Evolutionary conservation across 1,140 invertebrate genomes (phyloP), one percentile per base, ranked within the genome.

Genomic region (Drosophila subpulchrella): DNA sequence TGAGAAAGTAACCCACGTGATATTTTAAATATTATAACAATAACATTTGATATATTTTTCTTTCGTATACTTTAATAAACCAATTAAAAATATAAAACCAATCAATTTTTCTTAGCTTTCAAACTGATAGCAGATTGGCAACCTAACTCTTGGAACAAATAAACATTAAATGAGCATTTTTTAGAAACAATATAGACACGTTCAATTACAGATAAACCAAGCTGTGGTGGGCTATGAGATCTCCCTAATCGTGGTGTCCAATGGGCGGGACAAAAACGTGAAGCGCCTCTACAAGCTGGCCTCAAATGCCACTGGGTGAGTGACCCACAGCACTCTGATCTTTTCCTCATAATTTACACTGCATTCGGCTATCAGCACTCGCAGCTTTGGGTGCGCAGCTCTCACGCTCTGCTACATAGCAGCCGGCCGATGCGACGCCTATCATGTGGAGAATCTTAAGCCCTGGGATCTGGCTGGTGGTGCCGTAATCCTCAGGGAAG

Each of bases 321-420:
- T 73, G 50, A 46, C 32, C 47, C 20, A 36, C 1, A 68, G 38
- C 53, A 46, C 48, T 46, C 12, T 46, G 7, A 53, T 68, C 30
- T 32, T n/a, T 27, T 6, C n/a, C 39, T 20, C 10, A 46, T 44
- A 20, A 36, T 20, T 39, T 44, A 53, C 32, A 13, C 24, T 39
- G 13, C 32, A 17, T 59, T 51, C 15, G 13, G 3, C 32, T 39
- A 39, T 58, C 44, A 83, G 96, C 42, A 94, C 96, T 41, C 94
- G 97, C 44, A 94, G 94, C 34, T 91, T 96, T 51, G 96, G 97
- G 11, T 96, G 95, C 58, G 96, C 96, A 20, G 96, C 96, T 3
- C 83, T 97, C 30, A 95, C 96, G 13, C 92, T 97, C 70, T 95
- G 95, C 76, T 95, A 95, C 53, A 94, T 97, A 11, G 96, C 97